Base-by-base conservation (phyloP, 2,113 vertebrate genomes). In the Anolis sagrei region DNA sequence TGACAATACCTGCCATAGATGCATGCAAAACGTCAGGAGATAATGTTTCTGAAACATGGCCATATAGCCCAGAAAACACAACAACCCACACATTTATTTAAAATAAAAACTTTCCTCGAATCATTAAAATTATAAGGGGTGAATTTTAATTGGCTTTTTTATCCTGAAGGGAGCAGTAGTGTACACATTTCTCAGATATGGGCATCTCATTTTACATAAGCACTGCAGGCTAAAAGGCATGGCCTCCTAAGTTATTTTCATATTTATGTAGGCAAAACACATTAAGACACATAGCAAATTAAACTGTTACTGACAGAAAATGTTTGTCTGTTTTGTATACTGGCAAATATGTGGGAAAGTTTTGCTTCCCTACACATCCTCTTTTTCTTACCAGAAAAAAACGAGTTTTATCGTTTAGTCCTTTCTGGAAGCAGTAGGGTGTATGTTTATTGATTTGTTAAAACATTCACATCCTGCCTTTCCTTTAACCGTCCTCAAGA, bases 121-220 rank as follows among this genome's bases (percentile, higher is more conserved):
- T 23, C 4, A 44, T n/a, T 29, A 14, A 62, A 2, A 44, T 48
- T 27, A 68, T 27, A 49, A 29, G 8, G 14, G 36, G 27, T n/a
- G 25, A 81, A 18, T 11, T 19, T 11, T 29, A 10, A 51, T 54
- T 76, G 48, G 8, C 48, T 19, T 8, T n/a, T 83, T 83, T 39
- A 69, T 70, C 64, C 83, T 84, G 62, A 54, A 70, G 83, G 75
- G 83, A 69, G 62, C 75, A 84, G 74, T 62, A 77, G 32, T 7
- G 32, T 69, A 77, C 64, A 29, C 21, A 54, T 62, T 66, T 75
- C 73, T 34, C 11, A 61, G 14, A 13, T n/a, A 64, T 7, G 29
- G 34, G 27, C 27, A 48, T 13, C 4, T 13, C 8, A 16, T 23
- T 32, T 62, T 68, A 66, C 39, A 76, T 49, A 76, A 66, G n/a